These are phyloP conservation scores for Ataeniobius toweri DNA, from an alignment of 2,797 vertebrate species.

Conservation along the genomic window DNA sequence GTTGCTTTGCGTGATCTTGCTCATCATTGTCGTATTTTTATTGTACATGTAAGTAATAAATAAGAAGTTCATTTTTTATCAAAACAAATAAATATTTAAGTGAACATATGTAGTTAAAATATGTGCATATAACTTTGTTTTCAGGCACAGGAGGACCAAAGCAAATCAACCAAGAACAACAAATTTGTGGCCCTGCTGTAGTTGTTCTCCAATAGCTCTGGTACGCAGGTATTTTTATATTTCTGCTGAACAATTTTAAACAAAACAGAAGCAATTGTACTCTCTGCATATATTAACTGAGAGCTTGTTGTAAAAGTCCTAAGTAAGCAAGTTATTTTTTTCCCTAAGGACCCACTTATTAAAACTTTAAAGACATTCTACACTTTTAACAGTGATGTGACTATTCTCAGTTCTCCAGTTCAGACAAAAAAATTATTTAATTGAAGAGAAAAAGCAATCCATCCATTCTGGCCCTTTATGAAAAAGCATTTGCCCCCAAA, in stretches of 20 bases:
- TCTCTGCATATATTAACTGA: constrained; percentile 14
- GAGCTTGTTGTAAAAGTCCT: constrained; percentile 9
- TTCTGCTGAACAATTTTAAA: background rate
- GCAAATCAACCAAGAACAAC: background rate
- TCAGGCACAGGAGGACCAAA: constrained; percentile 47
- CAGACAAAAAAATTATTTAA: background rate
- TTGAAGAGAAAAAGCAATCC: background rate
- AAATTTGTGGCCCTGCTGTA: background rate
- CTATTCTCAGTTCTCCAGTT: background rate
- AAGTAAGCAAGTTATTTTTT: background rate
- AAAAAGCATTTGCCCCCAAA: background rate
- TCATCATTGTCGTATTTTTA: constrained; percentile 26
- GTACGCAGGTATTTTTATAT: background rate
- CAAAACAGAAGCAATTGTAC: background rate
- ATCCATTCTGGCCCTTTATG: background rate
- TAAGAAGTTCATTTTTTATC: background rate
- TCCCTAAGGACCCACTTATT: background rate
- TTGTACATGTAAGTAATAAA: constrained; percentile 58
- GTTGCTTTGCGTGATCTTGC: background rate
- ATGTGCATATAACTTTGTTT: constrained; percentile 4
- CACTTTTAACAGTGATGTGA: background rate
- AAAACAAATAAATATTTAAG: background rate
- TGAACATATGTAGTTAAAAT: too few species aligned
- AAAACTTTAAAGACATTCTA: background rate
- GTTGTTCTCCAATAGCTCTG: constrained; percentile 25